Percentiles rank a stretch among this genome's conserved stretches.
These are phyloP conservation scores for Momotus momota DNA, from an alignment of 2,797 vertebrate species.

Conservation along the genomic window DNA sequence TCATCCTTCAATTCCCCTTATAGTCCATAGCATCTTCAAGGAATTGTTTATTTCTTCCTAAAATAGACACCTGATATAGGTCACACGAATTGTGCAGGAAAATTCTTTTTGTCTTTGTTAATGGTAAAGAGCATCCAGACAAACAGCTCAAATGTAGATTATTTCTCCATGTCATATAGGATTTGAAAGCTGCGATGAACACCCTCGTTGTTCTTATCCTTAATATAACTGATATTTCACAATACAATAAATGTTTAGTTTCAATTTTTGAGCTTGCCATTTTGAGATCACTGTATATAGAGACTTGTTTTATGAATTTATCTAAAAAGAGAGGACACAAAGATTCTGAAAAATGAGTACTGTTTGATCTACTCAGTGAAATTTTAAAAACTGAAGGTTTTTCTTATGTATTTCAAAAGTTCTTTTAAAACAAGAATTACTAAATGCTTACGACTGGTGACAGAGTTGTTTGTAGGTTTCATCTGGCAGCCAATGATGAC, in stretches of 20 bases:
- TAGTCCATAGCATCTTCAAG: not conserved
- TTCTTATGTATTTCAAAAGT: not conserved
- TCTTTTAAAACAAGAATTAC: not conserved
- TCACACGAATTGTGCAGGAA: not conserved
- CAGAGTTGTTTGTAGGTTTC: not conserved
- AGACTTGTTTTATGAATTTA: not conserved
- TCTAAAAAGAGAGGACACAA: not conserved
- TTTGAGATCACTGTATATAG: not conserved
- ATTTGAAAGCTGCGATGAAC: not conserved
- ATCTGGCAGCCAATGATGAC: not conserved
- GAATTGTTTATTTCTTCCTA: not conserved
- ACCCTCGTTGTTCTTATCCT: not conserved
- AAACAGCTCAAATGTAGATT: not conserved
- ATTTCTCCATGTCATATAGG: not conserved
- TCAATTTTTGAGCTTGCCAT: not conserved
- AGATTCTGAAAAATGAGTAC: not conserved
- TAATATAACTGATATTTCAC: not conserved
- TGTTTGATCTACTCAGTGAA: not conserved
- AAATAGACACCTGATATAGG: not conserved
- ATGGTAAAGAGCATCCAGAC: not conserved
- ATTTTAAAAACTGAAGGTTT: rapidly evolving
- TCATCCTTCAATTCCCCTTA: not conserved
- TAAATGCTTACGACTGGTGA: not conserved
- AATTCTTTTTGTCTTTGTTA: not conserved
- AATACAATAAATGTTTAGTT: not conserved